Evolutionary conservation across 2,888 invertebrate species (phyloP).

Genomic region (Opisthograptis luteolata): DNA sequence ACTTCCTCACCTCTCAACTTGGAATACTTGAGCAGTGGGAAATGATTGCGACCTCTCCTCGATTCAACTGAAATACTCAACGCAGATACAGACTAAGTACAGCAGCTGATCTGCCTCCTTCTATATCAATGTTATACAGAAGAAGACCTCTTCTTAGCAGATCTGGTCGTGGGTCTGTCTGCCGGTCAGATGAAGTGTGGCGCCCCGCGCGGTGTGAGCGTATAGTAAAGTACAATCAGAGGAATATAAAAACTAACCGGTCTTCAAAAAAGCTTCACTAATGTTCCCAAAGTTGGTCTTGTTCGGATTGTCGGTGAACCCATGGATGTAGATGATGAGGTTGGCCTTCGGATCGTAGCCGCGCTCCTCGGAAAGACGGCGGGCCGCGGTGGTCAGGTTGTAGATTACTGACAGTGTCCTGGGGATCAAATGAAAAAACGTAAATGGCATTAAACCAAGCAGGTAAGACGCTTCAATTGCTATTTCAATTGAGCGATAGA

Average conservation of each 20-base stretch:
- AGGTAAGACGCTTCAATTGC: too few relatives aligned
- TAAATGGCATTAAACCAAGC: too few relatives aligned
- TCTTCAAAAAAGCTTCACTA: conserved; percentile 34
- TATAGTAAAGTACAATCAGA: background rate
- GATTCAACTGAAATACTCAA: too few relatives aligned
- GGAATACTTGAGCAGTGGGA: too few relatives aligned
- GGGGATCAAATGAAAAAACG: background rate
- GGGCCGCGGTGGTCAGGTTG: conserved; percentile 54
- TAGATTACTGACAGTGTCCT: conserved; percentile 45
- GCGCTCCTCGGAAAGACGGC: conserved; percentile 42
- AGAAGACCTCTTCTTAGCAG: conserved; percentile 99
- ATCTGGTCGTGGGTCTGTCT: conserved; percentile 97
- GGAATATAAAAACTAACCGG: conserved; percentile 17
- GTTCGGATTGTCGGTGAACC: conserved; percentile 68
- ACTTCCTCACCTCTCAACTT: too few relatives aligned
- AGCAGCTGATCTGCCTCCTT: too few relatives aligned
- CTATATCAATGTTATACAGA: too few relatives aligned
- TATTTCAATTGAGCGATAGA: too few relatives aligned
- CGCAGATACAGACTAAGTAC: too few relatives aligned
- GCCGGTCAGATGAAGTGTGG: conserved; percentile 99
- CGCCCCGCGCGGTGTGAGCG: conserved; percentile 89
- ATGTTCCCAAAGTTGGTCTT: conserved; percentile 54
- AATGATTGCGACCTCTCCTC: too few relatives aligned
- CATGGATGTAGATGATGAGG: conserved; percentile 67
- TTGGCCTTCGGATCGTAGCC: conserved; percentile 43